Evolutionary conservation across 2,113 vertebrate genomes (phyloP).

Genomic region (Centropristis striata): DNA sequence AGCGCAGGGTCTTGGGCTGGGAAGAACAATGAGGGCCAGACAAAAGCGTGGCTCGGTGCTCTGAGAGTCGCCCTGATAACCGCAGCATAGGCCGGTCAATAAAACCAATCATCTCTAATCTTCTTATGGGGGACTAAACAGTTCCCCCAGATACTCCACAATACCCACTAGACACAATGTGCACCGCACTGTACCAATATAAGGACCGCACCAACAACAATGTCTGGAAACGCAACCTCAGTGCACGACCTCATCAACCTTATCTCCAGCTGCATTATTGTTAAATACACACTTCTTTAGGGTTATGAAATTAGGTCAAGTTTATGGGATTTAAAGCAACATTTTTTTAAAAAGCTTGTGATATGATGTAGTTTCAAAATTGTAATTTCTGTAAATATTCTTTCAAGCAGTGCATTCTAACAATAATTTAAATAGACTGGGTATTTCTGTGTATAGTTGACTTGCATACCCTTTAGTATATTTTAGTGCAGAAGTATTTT

Average conservation of each 20-base stretch:
- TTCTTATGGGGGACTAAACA: conserved; percentile 78
- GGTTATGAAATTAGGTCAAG: neutral
- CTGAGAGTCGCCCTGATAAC: conserved; percentile 82
- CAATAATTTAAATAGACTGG: neutral
- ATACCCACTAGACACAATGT: conserved; percentile 63
- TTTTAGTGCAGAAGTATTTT: conserved; percentile 1
- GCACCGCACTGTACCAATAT: conserved; percentile 45
- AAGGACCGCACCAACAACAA: conserved; percentile 28
- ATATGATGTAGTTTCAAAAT: neutral
- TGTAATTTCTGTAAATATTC: neutral
- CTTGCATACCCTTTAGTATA: neutral
- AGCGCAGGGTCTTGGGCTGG: conserved; percentile 56
- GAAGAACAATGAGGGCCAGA: conserved; percentile 75
- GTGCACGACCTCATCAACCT: conserved; percentile 34
- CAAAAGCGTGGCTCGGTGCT: conserved; percentile 74
- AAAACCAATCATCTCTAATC: conserved; percentile 88
- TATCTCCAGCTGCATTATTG: conserved; percentile 21
- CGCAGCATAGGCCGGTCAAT: conserved; percentile 83
- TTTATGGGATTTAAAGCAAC: conserved; percentile 10
- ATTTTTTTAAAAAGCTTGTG: neutral
- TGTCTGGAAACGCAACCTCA: conserved; percentile 36
- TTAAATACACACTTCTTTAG: conserved; percentile 17
- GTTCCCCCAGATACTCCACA: conserved; percentile 70
- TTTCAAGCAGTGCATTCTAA: neutral
- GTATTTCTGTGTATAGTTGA: neutral